These are phyloP conservation scores for Anguilla japonica DNA, from an alignment of 2,113 vertebrate genomes.

Conservation along the genomic window DNA sequence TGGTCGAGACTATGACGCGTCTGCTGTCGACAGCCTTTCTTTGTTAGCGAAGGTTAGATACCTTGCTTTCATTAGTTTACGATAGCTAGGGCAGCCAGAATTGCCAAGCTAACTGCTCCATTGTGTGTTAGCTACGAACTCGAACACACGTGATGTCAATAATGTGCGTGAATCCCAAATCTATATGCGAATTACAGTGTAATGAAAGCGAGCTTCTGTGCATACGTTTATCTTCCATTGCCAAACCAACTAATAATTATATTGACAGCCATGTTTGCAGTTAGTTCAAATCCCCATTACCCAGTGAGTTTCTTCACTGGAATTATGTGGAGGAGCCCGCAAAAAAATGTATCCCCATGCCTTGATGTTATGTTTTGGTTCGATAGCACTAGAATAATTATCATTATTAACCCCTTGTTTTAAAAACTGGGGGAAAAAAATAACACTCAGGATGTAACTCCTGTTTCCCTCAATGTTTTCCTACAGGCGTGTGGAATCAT, in stretches of 20 bases:
- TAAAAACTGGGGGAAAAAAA: no score
- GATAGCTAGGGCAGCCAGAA: not conserved
- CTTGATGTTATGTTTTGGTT: no score
- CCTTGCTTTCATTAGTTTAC: no score
- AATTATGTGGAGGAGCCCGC: no score
- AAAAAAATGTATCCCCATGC: no score
- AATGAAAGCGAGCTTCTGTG: not conserved
- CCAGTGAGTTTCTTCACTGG: no score
- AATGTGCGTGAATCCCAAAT: not conserved
- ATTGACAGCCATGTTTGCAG: not conserved
- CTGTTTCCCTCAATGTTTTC: not conserved
- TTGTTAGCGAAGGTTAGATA: no score
- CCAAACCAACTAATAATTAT: not conserved
- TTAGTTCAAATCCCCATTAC: no score
- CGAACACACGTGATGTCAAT: not conserved
- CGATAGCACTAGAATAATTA: no score
- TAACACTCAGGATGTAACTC: not conserved
- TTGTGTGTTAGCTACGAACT: not conserved
- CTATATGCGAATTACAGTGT: not conserved
- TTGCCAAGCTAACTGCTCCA: not conserved
- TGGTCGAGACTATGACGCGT: not conserved
- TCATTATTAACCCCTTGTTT: no score
- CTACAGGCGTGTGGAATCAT: slow-evolving; percentile 66
- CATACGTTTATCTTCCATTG: not conserved
- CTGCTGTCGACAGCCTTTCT: not conserved